Conservation (phyloP, 2,888 invertebrate genomes). For the Dysmachus trigonus region DNA sequence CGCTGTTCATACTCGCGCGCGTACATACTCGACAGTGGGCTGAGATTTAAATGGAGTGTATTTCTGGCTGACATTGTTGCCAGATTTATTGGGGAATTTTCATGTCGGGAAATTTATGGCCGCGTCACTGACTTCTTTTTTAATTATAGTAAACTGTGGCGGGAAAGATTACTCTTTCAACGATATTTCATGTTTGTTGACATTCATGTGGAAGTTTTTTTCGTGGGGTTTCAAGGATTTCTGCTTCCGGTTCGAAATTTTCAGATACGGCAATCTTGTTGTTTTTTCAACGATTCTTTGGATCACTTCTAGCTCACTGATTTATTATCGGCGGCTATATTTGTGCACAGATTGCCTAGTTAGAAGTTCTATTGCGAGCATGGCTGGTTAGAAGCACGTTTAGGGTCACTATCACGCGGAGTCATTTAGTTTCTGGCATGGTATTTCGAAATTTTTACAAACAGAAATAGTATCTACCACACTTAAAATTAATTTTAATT, state of each 20-base stretch:
- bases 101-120: not conserved
- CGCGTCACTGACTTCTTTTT: not conserved
- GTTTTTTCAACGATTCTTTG: not conserved
- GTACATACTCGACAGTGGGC: not conserved
- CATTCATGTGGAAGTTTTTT: not conserved
- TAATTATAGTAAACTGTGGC: not conserved
- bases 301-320: not conserved
- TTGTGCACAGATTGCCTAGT: not conserved
- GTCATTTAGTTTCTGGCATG: not conserved
- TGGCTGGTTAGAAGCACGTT: not conserved
- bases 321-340: not conserved
- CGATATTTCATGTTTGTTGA: not conserved
- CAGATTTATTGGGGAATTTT: slow-evolving; percentile 15
- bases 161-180: not conserved
- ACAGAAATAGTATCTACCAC: no score
- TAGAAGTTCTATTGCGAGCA: not conserved
- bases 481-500: no score
- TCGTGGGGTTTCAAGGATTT: not conserved
- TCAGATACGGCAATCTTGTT: not conserved
- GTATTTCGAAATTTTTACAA: not conserved
- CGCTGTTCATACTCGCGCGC: not conserved
- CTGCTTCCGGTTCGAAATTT: not conserved
- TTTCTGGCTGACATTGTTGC: slow-evolving; percentile 18
- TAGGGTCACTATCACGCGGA: not conserved
- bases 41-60: slow-evolving; percentile 27